Percentiles rank a stretch among this genome's conserved stretches.
Conservation (phyloP, 2,113 vertebrate species). For the Rousettus leschenaultii region DNA sequence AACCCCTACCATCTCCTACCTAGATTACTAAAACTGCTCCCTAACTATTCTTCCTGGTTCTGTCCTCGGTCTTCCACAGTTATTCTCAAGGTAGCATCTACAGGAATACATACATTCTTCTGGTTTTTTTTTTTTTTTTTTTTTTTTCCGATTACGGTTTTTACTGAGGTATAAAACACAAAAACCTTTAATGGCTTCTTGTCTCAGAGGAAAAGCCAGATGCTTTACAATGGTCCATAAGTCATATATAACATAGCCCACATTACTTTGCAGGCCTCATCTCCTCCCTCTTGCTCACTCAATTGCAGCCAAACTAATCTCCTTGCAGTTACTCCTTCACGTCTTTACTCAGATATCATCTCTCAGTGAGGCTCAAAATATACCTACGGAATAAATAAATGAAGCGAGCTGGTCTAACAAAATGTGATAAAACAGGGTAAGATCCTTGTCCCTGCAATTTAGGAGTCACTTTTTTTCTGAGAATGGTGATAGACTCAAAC, state of each 20-base stretch:
- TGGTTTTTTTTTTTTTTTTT: not conserved
- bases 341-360: not conserved
- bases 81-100: not conserved
- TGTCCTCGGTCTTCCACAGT: not conserved
- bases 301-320: not conserved
- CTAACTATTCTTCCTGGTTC: not conserved
- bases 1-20: not conserved
- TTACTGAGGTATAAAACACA: not conserved
- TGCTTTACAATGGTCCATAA: not conserved
- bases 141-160: not conserved
- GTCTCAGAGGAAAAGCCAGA: not conserved
- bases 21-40: not conserved
- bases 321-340: not conserved
- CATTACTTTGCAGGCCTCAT: not conserved
- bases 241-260: not conserved
- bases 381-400: not conserved
- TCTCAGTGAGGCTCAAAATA: not conserved
- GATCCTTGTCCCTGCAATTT: not conserved
- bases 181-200: not conserved
- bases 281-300: not conserved
- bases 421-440: constrained; percentile 15
- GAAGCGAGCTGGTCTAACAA: not conserved
- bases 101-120: not conserved
- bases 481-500: not conserved
- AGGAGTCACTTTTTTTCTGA: not conserved